Evolutionary conservation across 2,888 invertebrate species (phyloP).

Genomic region (Chelonus formosanus): DNA sequence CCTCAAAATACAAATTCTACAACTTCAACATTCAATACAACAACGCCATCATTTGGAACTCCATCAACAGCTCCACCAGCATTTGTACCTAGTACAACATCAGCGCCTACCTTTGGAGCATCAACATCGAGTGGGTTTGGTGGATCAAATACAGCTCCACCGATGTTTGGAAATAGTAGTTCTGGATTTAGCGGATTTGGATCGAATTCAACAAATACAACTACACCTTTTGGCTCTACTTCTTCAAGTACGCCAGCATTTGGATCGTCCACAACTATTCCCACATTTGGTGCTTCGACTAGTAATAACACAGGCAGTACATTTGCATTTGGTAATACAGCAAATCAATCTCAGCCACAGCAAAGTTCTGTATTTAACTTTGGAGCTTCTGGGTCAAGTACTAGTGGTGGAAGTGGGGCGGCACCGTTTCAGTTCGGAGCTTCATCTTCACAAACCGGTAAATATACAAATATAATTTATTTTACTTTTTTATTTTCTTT

Average conservation of each 20-base stretch:
- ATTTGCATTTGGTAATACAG: constrained; percentile 22
- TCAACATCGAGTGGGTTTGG: constrained; percentile 34
- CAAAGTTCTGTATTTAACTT: constrained; percentile 37
- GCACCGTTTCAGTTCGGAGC: constrained; percentile 50
- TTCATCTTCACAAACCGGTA: constrained; percentile 50
- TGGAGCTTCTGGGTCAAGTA: constrained; percentile 22
- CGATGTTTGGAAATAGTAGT: constrained; percentile 26
- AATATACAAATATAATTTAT: background rate
- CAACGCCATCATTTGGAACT: constrained; percentile 29
- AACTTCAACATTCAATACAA: constrained; percentile 11
- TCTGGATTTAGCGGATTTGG: constrained; percentile 34
- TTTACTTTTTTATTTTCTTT: too few species aligned
- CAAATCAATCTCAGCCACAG: constrained; percentile 24
- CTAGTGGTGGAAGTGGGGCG: constrained; percentile 33
- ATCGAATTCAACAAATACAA: constrained; percentile 1
- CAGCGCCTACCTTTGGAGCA: constrained; percentile 41
- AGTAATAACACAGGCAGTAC: constrained; percentile 8
- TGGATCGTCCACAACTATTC: constrained; percentile 27
- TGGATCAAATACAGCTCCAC: constrained; percentile 20
- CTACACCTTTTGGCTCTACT: background rate
- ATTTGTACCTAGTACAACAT: constrained; percentile 31
- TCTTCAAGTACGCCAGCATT: constrained; percentile 31
- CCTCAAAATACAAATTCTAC: constrained; percentile 16
- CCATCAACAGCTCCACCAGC: constrained; percentile 30
- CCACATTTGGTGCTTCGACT: constrained; percentile 36